Evolutionary conservation across 2,888 invertebrate genomes (phyloP).

Genomic region (Oasisia sp.): DNA sequence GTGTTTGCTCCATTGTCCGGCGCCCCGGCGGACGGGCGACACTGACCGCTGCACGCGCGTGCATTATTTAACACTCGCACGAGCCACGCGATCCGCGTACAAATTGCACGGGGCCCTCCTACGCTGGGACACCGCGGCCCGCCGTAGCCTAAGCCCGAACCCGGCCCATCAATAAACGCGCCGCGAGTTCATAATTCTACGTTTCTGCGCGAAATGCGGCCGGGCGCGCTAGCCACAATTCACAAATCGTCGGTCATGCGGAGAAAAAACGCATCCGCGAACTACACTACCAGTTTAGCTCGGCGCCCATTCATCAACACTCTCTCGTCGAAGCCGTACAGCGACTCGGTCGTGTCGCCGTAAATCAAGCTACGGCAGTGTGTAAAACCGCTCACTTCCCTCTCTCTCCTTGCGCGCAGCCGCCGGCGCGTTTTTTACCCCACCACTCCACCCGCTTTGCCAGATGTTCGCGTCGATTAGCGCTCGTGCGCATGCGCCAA

Average conservation of each 20-base stretch:
- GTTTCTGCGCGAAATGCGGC: neutral
- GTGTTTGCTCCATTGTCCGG: slow-evolving; percentile 1
- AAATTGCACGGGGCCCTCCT: neutral
- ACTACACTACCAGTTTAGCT: neutral
- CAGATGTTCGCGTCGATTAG: neutral
- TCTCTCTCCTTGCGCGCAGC: neutral
- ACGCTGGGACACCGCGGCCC: neutral
- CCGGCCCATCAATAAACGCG: neutral
- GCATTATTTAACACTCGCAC: neutral
- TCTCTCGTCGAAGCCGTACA: neutral
- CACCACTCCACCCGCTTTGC: neutral
- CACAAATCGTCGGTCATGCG: neutral
- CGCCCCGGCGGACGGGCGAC: neutral
- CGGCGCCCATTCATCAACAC: neutral
- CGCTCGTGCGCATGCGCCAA: neutral
- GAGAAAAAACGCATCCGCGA: neutral
- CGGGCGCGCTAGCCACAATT: neutral
- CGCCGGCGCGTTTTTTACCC: neutral
- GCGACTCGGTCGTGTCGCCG: neutral
- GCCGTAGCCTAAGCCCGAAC: neutral
- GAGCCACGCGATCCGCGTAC: neutral
- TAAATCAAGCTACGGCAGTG: neutral
- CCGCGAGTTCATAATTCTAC: neutral
- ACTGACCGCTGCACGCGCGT: neutral
- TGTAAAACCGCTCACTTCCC: neutral